A percentile compares a stretch with the other conserved stretches of the same genome.
These are phyloP conservation scores for Gymnocheta viridis DNA, from an alignment of 2,888 invertebrate genomes.

Conservation along the genomic window DNA sequence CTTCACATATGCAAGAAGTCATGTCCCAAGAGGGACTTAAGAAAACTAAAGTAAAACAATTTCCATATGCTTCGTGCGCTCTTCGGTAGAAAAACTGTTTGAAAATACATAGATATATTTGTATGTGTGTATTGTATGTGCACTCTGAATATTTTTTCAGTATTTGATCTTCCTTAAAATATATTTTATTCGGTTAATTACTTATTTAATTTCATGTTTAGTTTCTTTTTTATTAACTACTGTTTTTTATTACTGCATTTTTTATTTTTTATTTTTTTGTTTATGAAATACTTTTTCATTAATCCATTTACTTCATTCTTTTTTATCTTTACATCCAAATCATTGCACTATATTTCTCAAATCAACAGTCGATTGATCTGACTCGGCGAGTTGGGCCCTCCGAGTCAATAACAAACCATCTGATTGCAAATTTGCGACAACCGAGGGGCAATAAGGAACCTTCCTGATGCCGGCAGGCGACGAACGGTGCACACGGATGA, in stretches of 20 bases:
- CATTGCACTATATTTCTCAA: too few relatives aligned
- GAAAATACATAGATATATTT: too few relatives aligned
- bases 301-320: background rate
- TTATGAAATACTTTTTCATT: conserved; percentile 7
- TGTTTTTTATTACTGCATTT: background rate
- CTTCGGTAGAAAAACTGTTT: too few relatives aligned
- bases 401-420: too few relatives aligned
- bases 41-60: background rate
- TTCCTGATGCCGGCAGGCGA: too few relatives aligned
- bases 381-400: too few relatives aligned
- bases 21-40: background rate
- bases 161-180: background rate
- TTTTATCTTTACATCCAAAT: conserved; percentile 7
- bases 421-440: too few relatives aligned
- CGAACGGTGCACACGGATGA: too few relatives aligned
- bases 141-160: background rate
- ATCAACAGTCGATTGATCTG: too few relatives aligned
- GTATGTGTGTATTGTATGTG: background rate
- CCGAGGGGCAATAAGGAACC: too few relatives aligned
- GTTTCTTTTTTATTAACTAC: background rate
- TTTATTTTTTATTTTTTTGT: conserved; percentile 4
- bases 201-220: conserved; percentile 13
- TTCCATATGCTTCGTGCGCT: too few relatives aligned
- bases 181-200: conserved; percentile 7
- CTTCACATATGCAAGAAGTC: conserved; percentile 10